A percentile compares a stretch with the other conserved stretches of the same genome.
Evolutionary conservation across 1,140 invertebrate species (phyloP).

Genomic region (Caerostris darwini): DNA sequence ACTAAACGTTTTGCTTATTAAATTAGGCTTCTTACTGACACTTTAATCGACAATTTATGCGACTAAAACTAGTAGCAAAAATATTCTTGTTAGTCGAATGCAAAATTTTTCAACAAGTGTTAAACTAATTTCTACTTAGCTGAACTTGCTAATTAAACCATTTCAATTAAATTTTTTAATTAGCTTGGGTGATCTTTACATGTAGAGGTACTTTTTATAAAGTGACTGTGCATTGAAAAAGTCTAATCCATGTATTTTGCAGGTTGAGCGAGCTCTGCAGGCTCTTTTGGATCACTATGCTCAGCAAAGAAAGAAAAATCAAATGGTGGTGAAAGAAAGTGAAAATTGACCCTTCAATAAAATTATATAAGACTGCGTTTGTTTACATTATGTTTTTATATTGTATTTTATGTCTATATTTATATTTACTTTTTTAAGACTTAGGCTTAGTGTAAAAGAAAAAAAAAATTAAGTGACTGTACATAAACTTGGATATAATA

Average conservation of each 20-base stretch:
- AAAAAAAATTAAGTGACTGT: background rate
- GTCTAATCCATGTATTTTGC: background rate
- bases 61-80: no score
- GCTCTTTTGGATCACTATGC: background rate
- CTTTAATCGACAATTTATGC: no score
- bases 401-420: conserved; percentile 21
- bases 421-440: conserved; percentile 26
- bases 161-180: no score
- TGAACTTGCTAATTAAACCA: no score
- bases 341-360: background rate
- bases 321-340: background rate
- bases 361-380: conserved; percentile 9
- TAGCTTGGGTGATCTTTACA: no score
- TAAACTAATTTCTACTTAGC: no score
- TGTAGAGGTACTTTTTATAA: no score
- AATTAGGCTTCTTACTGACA: no score
- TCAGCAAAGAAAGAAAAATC: background rate
- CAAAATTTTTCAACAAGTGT: no score
- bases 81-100: no score
- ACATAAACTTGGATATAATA: background rate
- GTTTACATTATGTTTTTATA: conserved; percentile 24
- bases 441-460: conserved; percentile 2
- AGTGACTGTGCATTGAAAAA: no score
- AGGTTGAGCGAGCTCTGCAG: background rate
- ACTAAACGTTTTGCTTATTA: no score